These are phyloP conservation scores for Lasioglossum pauxillum DNA, from an alignment of 2,888 invertebrate species.

Conservation along the genomic window DNA sequence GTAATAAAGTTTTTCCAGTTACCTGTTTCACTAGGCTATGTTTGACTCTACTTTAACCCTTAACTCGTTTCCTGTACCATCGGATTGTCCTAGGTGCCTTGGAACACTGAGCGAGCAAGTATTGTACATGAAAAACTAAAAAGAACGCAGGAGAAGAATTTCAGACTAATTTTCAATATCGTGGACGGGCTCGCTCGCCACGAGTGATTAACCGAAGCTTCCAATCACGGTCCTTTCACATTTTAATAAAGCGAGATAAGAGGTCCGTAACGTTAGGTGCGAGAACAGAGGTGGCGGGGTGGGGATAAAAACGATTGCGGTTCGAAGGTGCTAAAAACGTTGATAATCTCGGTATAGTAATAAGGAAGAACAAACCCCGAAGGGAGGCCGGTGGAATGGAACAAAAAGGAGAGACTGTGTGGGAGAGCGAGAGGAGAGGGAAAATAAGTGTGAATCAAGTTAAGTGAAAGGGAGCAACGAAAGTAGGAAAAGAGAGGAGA, in stretches of 20 bases:
- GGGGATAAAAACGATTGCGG: slow-evolving; percentile 18
- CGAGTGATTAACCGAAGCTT: slow-evolving; percentile 13
- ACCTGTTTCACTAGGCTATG: no score
- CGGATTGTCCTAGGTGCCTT: neutral
- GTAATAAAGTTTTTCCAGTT: no score
- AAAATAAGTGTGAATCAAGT: slow-evolving; percentile 52
- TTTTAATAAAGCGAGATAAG: slow-evolving; percentile 29
- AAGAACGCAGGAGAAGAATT: neutral
- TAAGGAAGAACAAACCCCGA: slow-evolving; percentile 68
- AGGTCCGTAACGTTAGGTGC: slow-evolving; percentile 15
- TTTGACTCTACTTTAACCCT: no score
- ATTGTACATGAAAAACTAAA: neutral
- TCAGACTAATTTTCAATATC: slow-evolving; percentile 13
- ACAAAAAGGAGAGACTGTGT: slow-evolving; percentile 45
- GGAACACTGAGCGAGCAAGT: no score
- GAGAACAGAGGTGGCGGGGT: neutral
- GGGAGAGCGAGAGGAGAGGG: neutral
- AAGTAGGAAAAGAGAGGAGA: slow-evolving; percentile 52
- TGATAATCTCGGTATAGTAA: slow-evolving; percentile 67
- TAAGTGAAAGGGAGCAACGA: slow-evolving; percentile 57
- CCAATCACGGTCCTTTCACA: neutral
- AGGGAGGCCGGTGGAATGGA: slow-evolving; percentile 37
- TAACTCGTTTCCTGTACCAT: neutral
- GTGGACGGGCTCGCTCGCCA: neutral
- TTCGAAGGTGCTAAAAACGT: slow-evolving; percentile 68